These are phyloP conservation scores for Hirudo medicinalis DNA, from an alignment of 1,140 invertebrate species.

Conservation along the genomic window DNA sequence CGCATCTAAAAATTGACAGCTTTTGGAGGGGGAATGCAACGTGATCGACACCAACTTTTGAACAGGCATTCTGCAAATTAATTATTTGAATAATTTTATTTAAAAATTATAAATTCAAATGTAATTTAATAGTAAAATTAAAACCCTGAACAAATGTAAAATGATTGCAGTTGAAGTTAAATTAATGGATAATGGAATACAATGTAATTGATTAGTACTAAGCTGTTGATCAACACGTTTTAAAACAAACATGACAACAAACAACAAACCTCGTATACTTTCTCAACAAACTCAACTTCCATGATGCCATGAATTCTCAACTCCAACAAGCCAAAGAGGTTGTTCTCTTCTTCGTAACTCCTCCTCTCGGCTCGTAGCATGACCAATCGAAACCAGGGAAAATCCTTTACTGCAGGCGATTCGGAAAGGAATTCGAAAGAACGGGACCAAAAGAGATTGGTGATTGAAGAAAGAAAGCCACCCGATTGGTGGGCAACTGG, in stretches of 20 bases:
- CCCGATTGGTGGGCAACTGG: no score
- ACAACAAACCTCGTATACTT: no score
- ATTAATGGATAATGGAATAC: neutral
- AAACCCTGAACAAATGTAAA: no score
- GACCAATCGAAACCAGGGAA: neutral
- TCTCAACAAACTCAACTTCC: no score
- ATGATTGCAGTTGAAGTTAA: neutral
- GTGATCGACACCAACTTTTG: neutral
- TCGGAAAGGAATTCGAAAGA: neutral
- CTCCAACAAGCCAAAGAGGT: no score
- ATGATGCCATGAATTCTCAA: no score
- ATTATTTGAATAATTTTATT: neutral
- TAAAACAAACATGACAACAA: no score
- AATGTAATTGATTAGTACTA: neutral
- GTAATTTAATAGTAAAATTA: no score
- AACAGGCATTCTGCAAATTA: neutral
- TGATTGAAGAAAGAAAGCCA: no score
- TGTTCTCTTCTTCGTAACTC: conserved; percentile 2
- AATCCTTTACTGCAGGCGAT: neutral
- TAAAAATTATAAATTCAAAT: neutral
- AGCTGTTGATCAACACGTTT: no score
- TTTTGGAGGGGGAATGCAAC: neutral
- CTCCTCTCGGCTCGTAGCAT: neutral
- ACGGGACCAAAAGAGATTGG: no score
- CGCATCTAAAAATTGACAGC: neutral